Base-by-base conservation (phyloP, 1,140 invertebrate genomes). In the Drosophila yakuba region DNA sequence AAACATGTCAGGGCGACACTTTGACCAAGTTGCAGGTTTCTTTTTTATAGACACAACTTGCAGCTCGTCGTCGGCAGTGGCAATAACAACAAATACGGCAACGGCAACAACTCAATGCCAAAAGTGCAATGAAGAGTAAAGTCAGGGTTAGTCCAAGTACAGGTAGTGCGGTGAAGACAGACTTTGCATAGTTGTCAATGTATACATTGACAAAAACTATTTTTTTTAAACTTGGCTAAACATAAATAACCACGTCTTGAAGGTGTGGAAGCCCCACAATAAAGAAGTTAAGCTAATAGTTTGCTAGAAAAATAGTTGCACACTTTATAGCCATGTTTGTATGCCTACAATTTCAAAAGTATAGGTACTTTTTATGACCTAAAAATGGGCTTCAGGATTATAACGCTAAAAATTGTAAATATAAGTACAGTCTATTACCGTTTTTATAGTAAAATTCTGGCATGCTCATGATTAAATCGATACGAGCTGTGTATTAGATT, bases 111-210 rank as follows among this genome's bases (percentile, higher is more conserved):
- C 83, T 86, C 83, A 86, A 89, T 86, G 83, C 85, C 83, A 86
- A 86, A 86, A 88, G 82, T 86, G 82, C 82, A 88, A 75, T 86
- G 82, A 86, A 89, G 84, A 80, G 82, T 85, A 85, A 85, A 78
- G 82, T 78, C 82, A 86, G 82, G 81, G 81, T 74, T 78, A 86
- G 56, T 28, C 32, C 38, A 63, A 32, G 11, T 4, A 54, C 71
- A 64, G 45, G 28, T 43, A 64, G 36, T 43, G 56, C 51, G 62
- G 63, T 62, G 57, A 48, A 79, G 44, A 67, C 43, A 85, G 78
- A 74, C 60, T 83, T 83, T 83, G 50, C 55, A 54, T 55, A 74
- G 47, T 62, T 78, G 75, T 77, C 45, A 25, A 73, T 57, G 45
- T 69, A 60, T 41, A 35, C 38, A 20, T 20, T 20, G 20, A 38